Conservation (phyloP, 30 jellyfish, hydroid and myxozoan species). For the Nemopilema nomurai region DNA sequence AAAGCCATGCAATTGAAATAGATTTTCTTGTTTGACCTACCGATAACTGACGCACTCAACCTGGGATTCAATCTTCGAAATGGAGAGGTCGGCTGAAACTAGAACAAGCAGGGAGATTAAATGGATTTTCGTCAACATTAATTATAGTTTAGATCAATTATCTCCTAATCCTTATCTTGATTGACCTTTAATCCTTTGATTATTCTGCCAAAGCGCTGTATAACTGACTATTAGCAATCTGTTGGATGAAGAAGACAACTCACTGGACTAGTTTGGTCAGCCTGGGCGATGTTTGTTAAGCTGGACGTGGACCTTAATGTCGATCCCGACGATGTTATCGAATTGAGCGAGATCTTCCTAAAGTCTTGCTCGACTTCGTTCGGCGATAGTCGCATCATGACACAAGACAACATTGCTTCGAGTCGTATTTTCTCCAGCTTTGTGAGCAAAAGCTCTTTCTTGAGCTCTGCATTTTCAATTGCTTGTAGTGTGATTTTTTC, state of each 20-base stretch:
- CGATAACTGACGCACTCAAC: slow-evolving; percentile 33
- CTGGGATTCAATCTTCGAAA: slow-evolving; percentile 39
- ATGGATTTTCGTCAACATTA: background rate
- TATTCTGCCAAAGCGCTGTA: background rate
- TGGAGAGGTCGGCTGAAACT: slow-evolving; percentile 61
- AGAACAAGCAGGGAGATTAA: background rate
- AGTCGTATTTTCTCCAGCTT: slow-evolving; percentile 91
- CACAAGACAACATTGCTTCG: slow-evolving; percentile 97
- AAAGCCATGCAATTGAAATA: no score
- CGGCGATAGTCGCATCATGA: slow-evolving; percentile 77
- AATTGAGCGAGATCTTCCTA: slow-evolving; percentile 64
- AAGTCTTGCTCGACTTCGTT: slow-evolving; percentile 68
- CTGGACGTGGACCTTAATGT: slow-evolving; percentile 80
- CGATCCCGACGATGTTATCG: slow-evolving; percentile 78
- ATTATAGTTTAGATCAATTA: background rate
- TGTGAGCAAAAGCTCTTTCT: slow-evolving; percentile 85
- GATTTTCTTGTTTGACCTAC: background rate
- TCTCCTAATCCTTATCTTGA: background rate
- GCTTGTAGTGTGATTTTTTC: slow-evolving; percentile 81
- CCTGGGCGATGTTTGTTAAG: slow-evolving; percentile 62
- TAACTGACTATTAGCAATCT: background rate
- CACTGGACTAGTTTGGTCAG: slow-evolving; percentile 68
- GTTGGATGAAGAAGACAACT: background rate
- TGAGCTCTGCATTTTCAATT: slow-evolving; percentile 87
- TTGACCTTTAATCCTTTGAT: background rate